phyloP scores from a whole-genome alignment of 2,888 invertebrate species.

The Drosophila nr. perissopoda region DNA sequence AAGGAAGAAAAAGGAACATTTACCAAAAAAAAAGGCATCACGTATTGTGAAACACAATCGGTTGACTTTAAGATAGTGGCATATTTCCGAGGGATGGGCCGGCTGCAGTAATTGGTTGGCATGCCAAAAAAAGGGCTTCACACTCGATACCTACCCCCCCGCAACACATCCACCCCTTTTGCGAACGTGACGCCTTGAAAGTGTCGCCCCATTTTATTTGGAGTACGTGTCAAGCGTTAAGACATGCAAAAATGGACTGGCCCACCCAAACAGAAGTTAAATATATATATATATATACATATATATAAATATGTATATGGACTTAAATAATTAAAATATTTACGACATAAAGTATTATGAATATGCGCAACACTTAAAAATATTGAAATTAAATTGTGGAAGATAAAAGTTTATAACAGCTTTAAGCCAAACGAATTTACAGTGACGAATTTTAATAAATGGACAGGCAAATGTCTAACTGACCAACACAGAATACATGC shows the following conservation, averaged over 20 bases:
- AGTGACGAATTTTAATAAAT: slow-evolving; percentile 72
- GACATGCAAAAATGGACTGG: slow-evolving; percentile 41
- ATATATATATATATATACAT: slow-evolving; percentile 19
- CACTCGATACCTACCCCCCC: neutral
- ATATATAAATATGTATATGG: slow-evolving; percentile 11
- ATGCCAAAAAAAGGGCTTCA: slow-evolving; percentile 34
- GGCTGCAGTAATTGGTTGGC: slow-evolving; percentile 20
- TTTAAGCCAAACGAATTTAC: slow-evolving; percentile 39
- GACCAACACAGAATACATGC: slow-evolving; percentile 28
- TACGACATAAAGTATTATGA: slow-evolving; percentile 3
- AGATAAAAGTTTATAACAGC: slow-evolving; percentile 24
- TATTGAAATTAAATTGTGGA: slow-evolving; percentile 1
- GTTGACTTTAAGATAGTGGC: slow-evolving; percentile 24
- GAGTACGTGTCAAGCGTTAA: slow-evolving; percentile 51
- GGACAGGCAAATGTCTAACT: slow-evolving; percentile 44
- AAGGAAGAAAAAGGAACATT: neutral
- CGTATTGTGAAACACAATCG: slow-evolving; percentile 36
- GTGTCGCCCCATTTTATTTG: slow-evolving; percentile 68
- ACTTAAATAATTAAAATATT: slow-evolving; percentile 31
- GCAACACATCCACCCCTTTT: neutral
- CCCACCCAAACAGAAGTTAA: slow-evolving; percentile 21
- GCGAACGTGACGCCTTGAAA: slow-evolving; percentile 60
- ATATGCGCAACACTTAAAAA: neutral
- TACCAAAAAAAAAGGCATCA: slow-evolving; percentile 10
- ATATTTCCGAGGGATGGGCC: slow-evolving; percentile 22